A percentile compares a stretch with the other conserved stretches of the same genome.
These are phyloP conservation scores for Acronicta alni DNA, from an alignment of 2,888 invertebrate species.

Conservation along the genomic window DNA sequence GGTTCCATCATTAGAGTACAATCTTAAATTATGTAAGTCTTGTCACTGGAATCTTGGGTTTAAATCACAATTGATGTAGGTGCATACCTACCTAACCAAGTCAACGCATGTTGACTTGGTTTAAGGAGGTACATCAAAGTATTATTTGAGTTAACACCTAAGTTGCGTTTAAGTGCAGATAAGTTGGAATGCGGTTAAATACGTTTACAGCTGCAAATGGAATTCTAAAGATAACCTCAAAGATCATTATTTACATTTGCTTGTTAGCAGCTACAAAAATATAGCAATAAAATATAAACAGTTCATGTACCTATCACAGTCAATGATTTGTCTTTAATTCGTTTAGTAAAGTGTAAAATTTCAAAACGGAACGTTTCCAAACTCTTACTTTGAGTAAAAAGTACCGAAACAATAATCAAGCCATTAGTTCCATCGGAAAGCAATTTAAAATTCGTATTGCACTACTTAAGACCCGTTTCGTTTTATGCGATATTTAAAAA, in stretches of 20 bases:
- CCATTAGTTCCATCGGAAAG: conserved; percentile 55
- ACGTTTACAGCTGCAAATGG: conserved; percentile 25
- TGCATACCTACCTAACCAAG: too few species aligned
- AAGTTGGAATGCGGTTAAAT: conserved; percentile 21
- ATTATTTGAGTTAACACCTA: conserved; percentile 32
- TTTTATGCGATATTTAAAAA: conserved; percentile 61
- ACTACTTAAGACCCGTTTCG: conserved; percentile 64
- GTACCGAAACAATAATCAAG: conserved; percentile 55
- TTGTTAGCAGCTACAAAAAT: background rate
- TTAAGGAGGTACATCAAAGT: conserved; percentile 19
- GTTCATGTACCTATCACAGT: background rate
- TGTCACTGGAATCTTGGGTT: conserved; percentile 28
- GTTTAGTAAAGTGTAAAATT: conserved; percentile 22
- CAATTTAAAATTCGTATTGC: conserved; percentile 67
- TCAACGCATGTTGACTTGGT: too few species aligned
- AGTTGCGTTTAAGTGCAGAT: conserved; percentile 31
- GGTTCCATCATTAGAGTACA: conserved; percentile 48
- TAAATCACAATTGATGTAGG: too few species aligned
- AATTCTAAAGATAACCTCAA: conserved; percentile 27
- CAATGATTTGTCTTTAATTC: conserved; percentile 7
- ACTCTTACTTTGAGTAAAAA: conserved; percentile 44
- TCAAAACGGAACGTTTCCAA: conserved; percentile 34
- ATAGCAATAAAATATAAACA: background rate
- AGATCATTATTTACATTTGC: conserved; percentile 13
- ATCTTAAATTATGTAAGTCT: conserved; percentile 50